Conservation (phyloP, 2,797 vertebrate genomes). For the Coregonus sp. region DNA sequence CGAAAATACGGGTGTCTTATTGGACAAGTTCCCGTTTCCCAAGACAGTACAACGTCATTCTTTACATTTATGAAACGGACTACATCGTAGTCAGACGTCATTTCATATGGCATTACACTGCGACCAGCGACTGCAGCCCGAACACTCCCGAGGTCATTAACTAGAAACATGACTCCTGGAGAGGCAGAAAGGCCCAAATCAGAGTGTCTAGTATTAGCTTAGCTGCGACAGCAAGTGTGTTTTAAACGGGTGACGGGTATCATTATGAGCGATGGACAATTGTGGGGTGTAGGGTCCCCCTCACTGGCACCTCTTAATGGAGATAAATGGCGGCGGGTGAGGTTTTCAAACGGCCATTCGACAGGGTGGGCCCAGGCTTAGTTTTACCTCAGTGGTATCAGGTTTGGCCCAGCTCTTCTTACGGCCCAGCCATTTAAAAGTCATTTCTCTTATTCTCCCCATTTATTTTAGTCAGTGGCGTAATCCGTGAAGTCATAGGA, state of each 20-base stretch:
- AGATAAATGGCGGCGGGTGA: conserved; percentile 46
- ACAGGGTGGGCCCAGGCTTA: conserved; percentile 3
- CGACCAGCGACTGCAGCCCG: not conserved
- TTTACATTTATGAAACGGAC: not conserved
- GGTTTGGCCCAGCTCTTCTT: conserved; percentile 19
- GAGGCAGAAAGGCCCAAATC: not conserved
- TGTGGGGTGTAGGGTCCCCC: conserved; percentile 13
- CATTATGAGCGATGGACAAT: conserved; percentile 36
- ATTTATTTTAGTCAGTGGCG: not conserved
- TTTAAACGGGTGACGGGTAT: conserved; percentile 29
- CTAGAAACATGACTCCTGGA: not conserved
- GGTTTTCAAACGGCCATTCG: not conserved
- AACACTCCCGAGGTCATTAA: not conserved
- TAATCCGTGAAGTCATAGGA: conserved; percentile 21
- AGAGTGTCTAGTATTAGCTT: conserved; percentile 19
- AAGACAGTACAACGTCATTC: not conserved
- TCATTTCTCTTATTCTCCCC: conserved; percentile 30
- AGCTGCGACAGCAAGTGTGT: conserved; percentile 6
- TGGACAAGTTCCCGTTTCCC: too few species aligned
- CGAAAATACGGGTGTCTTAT: too few species aligned
- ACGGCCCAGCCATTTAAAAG: conserved; percentile 32
- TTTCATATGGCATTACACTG: not conserved
- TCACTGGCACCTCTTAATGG: conserved; percentile 22
- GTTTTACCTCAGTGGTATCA: conserved; percentile 27
- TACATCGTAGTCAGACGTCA: too few species aligned